phyloP scores from a whole-genome alignment of 2,113 vertebrate genomes.

The Zeus faber region DNA sequence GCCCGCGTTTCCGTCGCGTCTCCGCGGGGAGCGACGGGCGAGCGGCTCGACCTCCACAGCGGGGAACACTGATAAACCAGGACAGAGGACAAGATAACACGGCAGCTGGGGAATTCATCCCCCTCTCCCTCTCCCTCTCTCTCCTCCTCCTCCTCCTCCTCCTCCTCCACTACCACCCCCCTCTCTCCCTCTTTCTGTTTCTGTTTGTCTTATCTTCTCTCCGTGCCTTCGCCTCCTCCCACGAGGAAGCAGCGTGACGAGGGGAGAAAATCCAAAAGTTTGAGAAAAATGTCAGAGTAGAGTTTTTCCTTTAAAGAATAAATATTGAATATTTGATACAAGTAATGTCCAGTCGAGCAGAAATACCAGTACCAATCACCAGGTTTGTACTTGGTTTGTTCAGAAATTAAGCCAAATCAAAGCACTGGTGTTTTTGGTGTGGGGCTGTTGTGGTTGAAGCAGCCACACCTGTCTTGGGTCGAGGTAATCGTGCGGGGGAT shows the following conservation, averaged over 20 bases:
- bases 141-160: constrained; percentile 60
- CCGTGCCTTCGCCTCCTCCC: neutral
- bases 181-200: constrained; percentile 4
- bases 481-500: too few species aligned
- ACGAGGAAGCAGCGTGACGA: too few species aligned
- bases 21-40: too few species aligned
- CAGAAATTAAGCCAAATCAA: too few species aligned
- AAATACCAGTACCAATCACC: neutral
- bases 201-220: neutral
- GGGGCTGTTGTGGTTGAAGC: too few species aligned
- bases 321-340: neutral
- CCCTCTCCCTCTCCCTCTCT: constrained; percentile 38
- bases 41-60: too few species aligned
- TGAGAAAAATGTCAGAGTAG: neutral
- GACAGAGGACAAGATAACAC: too few species aligned
- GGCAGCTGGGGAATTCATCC: too few species aligned
- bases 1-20: neutral
- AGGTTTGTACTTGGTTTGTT: neutral
- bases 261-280: too few species aligned
- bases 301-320: neutral
- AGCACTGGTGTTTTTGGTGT: too few species aligned
- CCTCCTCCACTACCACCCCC: constrained; percentile 62
- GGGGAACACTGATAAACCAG: too few species aligned
- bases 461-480: too few species aligned
- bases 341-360: neutral